phyloP scores from a whole-genome alignment of 2,888 invertebrate species.

The Sthenelais limicola region DNA sequence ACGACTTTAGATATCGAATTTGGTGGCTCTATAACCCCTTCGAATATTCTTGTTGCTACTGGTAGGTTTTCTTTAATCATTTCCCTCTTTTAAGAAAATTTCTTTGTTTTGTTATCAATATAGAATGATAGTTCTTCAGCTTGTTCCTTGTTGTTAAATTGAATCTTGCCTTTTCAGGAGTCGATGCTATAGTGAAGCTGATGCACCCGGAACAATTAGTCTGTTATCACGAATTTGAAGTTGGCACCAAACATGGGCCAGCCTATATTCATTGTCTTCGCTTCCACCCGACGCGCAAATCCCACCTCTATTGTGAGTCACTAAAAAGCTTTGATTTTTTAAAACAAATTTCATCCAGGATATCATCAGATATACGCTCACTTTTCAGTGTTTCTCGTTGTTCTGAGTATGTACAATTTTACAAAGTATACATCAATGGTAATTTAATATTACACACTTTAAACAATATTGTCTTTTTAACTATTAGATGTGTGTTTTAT shows the following conservation, averaged over 20 bases:
- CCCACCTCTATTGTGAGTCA: slow-evolving; percentile 71
- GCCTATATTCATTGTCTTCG: slow-evolving; percentile 65
- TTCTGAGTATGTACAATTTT: too few relatives aligned
- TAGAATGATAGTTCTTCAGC: background rate
- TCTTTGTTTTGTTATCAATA: too few relatives aligned
- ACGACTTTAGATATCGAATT: slow-evolving; percentile 66
- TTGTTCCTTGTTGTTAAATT: background rate
- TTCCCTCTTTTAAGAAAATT: background rate
- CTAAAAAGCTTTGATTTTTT: too few relatives aligned
- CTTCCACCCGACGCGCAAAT: slow-evolving; percentile 67
- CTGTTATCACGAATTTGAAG: slow-evolving; percentile 61
- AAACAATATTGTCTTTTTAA: too few relatives aligned
- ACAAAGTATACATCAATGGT: too few relatives aligned
- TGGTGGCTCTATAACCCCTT: slow-evolving; percentile 45
- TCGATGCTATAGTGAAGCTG: slow-evolving; percentile 63
- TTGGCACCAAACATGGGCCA: slow-evolving; percentile 10
- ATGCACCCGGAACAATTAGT: slow-evolving; percentile 68
- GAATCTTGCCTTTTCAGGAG: slow-evolving; percentile 55
- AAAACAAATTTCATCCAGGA: too few relatives aligned
- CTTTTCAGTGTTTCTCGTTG: too few relatives aligned
- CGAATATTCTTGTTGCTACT: slow-evolving; percentile 67
- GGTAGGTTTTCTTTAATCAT: slow-evolving; percentile 54
- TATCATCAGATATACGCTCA: too few relatives aligned
- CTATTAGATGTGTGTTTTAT: too few relatives aligned
- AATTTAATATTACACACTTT: too few relatives aligned